Base-by-base conservation (phyloP, 2,888 invertebrate species). In the Mythimna pallens region DNA sequence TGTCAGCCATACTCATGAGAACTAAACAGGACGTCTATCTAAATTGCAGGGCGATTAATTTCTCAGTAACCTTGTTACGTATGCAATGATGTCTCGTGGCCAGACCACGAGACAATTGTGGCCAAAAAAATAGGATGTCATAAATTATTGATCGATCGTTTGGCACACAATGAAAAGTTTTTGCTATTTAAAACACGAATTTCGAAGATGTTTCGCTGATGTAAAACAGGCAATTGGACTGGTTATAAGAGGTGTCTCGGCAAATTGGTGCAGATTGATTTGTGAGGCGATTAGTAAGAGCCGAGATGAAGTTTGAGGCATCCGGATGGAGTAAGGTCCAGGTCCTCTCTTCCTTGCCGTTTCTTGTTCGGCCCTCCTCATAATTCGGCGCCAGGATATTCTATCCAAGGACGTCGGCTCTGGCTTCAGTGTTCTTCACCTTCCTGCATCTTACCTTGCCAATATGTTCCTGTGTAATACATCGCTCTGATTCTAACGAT, bases 11-110 rank as follows among this genome's bases (percentile, higher is more conserved):
- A 90, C 89, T 92, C 84, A 84, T 85, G 78, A 40, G 86, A 83
- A 84, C 77, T 82, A 74, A 65, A 82, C 92, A 93, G 94, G 94
- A 94, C 93, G 92, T 93, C 87, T 92, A 92, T 91, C 94, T 92
- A 95, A 95, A 95, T 95, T 95, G 91, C 89, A 76, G 87, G 87
- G 40, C 94, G 93, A 95, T 95, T 95, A 95, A 92, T 91, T 95
- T 95, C 95, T 86, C 66, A 86, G 94, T 92, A 95, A 43, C 20
- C 17, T 76, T 80, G 62, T 76, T 86, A 92, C 66, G 87, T 90
- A 91, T 92, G 89, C 92, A 81, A 70, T 70, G 64, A 73, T 8
- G 73, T 70, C 25, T 55, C 40, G 36, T 55, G 34, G 73, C 30
- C 72, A 50, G 73, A 59, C 77, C 63, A 40, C 65, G 67, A 84